phyloP scores from a whole-genome alignment of 2,888 invertebrate genomes.

The Tromatobia lineatoria region DNA sequence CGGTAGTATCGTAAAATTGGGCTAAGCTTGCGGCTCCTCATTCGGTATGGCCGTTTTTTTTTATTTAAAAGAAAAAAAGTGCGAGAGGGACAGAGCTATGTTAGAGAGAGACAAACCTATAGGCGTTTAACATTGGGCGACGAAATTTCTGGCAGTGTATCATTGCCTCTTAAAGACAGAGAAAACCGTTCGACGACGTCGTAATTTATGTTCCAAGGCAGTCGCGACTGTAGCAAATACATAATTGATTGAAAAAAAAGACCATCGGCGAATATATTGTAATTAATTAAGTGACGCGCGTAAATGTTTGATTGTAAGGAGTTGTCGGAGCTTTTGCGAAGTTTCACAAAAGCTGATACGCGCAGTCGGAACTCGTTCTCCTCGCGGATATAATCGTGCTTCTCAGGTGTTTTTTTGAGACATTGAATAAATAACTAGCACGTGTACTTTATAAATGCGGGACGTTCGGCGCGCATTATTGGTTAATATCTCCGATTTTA shows the following conservation, averaged over 20 bases:
- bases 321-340: slow-evolving; percentile 49
- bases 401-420: slow-evolving; percentile 42
- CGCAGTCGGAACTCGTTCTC: slow-evolving; percentile 66
- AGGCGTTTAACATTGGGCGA: too few relatives aligned
- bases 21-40: too few relatives aligned
- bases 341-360: slow-evolving; percentile 58
- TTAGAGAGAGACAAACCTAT: too few relatives aligned
- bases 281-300: slow-evolving; percentile 37
- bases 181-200: neutral
- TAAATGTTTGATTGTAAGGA: slow-evolving; percentile 32
- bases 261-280: slow-evolving; percentile 17
- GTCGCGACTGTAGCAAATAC: slow-evolving; percentile 1
- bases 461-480: neutral
- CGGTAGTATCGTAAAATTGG: too few relatives aligned
- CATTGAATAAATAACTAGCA: slow-evolving; percentile 14
- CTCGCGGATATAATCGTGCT: slow-evolving; percentile 60
- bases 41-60: too few relatives aligned
- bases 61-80: too few relatives aligned
- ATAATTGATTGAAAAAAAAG: slow-evolving; percentile 7
- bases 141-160: too few relatives aligned
- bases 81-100: too few relatives aligned
- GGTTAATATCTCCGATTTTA: neutral
- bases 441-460: slow-evolving; percentile 21
- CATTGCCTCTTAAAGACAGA: too few relatives aligned
- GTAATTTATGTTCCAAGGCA: slow-evolving; percentile 10